Evolutionary conservation across 1,140 invertebrate species (phyloP), one percentile per base, ranked within the genome.

Genomic region (Drosophila elegans): DNA sequence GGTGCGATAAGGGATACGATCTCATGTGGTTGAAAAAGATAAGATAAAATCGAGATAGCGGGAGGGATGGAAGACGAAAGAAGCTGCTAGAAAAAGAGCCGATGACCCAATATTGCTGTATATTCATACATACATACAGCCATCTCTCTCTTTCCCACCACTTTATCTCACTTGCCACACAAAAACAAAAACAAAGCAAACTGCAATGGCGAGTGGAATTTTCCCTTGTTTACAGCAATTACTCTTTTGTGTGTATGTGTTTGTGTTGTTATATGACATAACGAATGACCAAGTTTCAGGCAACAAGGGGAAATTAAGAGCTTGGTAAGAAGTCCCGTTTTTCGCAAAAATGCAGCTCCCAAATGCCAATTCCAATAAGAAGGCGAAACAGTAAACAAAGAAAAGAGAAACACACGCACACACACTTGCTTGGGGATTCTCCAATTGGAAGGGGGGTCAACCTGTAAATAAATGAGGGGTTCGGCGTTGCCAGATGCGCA

Each of bases 141-240:
- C 41, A 34, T 52, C 32, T 57, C 46, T 12, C 16, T 21, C 21
- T 42, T 34, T 10, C 51, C 16, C 34, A 7, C 48, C 21, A 45
- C 9, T 11, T 46, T 74, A 55, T 68, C 25, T 34, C 3, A 21
- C 62, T 78, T 85, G 71, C 82, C 69, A 64, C 82, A 78, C 74
- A 75, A 73, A 25, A 68, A 57, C 54, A 73, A 69, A 25, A 68
- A 57, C 68, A 73, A 69, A 64, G 80, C 63, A 39, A 60, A 75
- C 59, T 83, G 72, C 67, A 78, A 69, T 54, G 56, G 78, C 83
- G 66, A 88, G 63, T 86, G 83, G 84, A 88, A 89, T 77, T 89
- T 88, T 88, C 83, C 83, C 42, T 73, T 86, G 75, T 83, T 74
- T 71, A 80, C 29, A 41, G 12, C 64, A 39, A 52, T 41, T 53